Evolutionary conservation across 2,113 vertebrate genomes (phyloP).

Genomic region (Danionella cerebrum): DNA sequence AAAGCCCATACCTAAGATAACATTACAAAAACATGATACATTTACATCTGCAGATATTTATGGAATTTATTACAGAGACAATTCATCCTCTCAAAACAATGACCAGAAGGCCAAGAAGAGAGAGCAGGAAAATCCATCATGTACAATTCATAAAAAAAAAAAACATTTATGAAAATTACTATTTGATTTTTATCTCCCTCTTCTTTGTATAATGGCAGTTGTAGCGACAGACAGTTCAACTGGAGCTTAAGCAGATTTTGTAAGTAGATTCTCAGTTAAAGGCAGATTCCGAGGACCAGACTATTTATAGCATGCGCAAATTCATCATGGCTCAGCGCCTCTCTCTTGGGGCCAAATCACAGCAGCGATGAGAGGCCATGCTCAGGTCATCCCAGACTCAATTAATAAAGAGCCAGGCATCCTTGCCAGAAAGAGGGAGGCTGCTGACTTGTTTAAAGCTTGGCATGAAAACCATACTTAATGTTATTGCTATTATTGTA

Average conservation of each 20-base stretch:
- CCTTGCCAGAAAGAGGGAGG: slow-evolving; percentile 9
- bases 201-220: background rate
- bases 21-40: too few relatives aligned
- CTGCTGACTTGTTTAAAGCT: slow-evolving; percentile 16
- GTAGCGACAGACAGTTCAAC: slow-evolving; percentile 25
- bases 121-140: slow-evolving; percentile 25
- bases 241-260: slow-evolving; percentile 41
- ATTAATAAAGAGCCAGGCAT: slow-evolving; percentile 29
- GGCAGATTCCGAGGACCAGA: slow-evolving; percentile 45
- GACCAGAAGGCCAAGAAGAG: background rate
- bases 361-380: slow-evolving; percentile 37
- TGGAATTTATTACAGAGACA: slow-evolving; percentile 58
- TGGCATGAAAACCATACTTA: background rate
- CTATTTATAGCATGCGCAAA: slow-evolving; percentile 54
- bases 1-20: too few relatives aligned
- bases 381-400: slow-evolving; percentile 18
- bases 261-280: slow-evolving; percentile 52
- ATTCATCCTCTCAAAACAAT: slow-evolving; percentile 50
- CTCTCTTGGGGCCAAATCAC: slow-evolving; percentile 42
- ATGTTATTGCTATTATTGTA: background rate
- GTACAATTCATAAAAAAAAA: background rate
- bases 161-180: slow-evolving; percentile 16
- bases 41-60: too few relatives aligned
- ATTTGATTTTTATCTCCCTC: background rate
- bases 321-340: slow-evolving; percentile 42